Base-by-base conservation (phyloP, 2,113 vertebrate species). In the Cathartes aura region DNA sequence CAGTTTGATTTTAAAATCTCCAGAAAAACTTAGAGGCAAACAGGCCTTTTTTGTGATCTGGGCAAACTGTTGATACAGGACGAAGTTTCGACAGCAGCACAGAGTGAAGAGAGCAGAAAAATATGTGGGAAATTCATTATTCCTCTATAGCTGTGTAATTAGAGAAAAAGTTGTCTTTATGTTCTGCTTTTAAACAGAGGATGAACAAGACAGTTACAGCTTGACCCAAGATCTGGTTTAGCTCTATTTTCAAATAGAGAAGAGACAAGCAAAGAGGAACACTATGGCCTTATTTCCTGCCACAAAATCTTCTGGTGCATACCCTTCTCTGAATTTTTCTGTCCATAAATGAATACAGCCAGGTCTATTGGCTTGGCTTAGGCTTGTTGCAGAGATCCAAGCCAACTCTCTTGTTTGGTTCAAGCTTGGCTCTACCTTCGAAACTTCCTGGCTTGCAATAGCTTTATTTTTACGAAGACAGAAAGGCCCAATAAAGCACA, bases 401-500 rank as follows among this genome's bases (percentile, higher is more conserved):
- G 92, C 60, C 63, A 97, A 17, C 53, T 53, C 47, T 81, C 94
- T 85, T 96, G 70, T 93, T 97, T 94, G 89, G 73, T 96, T 95
- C 82, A 95, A 93, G 84, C 73, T 97, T 97, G 96, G 94, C 95
- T 96, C 93, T 90, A 88, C 73, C 50, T 91, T 93, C 15, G 7
- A 89, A 96, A 97, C 70, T 88, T 95, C 52, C 82, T 93, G 94
- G 95, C 95, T 97, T 92, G 45, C 56, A 90, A 87, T 52, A 88
- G 60, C 90, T 96, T 97, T 96, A 91, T 97, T 97, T 97, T 97
- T 90, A 96, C 64, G 82, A 94, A 97, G 94, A 95, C 56, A 97
- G 79, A 97, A 97, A 91, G 82, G 71, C 55, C 55, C 73, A 94
- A 29, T 93, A 95, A 96, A 94, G 47, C 42, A 89, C 80, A 93